These are phyloP conservation scores for Lycophotia porphyrea DNA, from an alignment of 2,888 invertebrate genomes.

Conservation along the genomic window DNA sequence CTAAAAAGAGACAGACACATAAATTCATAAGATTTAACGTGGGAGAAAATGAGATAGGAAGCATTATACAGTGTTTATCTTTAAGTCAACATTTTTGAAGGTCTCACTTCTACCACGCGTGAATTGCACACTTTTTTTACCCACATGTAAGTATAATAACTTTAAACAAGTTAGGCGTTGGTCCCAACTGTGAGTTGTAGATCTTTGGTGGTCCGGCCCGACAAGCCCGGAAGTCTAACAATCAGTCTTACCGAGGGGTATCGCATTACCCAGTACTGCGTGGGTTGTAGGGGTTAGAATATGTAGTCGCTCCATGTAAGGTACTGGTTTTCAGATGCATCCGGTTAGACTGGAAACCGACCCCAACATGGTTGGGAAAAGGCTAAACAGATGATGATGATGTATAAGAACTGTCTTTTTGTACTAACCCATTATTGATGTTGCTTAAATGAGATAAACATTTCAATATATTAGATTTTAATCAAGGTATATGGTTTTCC, in stretches of 20 bases:
- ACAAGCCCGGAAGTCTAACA: neutral
- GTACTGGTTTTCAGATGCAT: neutral
- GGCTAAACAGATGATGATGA: neutral
- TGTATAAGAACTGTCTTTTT: neutral
- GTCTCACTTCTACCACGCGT: no score
- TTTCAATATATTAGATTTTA: neutral
- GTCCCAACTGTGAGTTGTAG: neutral
- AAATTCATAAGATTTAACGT: no score
- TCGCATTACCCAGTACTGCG: neutral
- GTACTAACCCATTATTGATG: neutral
- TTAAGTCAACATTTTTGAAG: no score
- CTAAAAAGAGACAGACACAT: no score
- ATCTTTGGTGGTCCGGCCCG: neutral
- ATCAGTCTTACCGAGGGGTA: neutral
- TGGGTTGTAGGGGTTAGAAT: neutral
- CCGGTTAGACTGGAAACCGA: neutral
- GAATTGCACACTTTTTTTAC: no score
- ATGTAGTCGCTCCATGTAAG: neutral
- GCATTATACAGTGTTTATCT: no score
- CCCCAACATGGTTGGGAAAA: neutral
- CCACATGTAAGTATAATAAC: neutral
- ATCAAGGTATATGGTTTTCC: neutral
- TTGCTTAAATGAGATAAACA: neutral
- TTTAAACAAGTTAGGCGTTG: neutral
- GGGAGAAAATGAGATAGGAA: no score